phyloP scores from a whole-genome alignment of 2,113 vertebrate genomes.

The Pseudopipra pipra region DNA sequence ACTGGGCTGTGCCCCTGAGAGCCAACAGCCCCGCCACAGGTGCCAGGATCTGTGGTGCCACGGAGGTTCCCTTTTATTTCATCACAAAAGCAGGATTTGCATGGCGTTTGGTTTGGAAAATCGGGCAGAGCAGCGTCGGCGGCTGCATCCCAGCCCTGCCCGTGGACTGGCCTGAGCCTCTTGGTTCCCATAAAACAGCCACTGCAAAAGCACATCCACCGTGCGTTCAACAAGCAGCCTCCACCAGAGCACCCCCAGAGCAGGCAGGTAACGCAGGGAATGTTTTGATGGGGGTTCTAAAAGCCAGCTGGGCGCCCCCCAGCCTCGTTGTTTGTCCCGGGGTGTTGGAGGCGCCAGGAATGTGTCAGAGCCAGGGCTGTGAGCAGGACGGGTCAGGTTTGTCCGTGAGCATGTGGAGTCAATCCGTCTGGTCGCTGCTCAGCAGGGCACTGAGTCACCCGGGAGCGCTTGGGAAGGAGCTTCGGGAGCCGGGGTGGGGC shows the following conservation, averaged over 20 bases:
- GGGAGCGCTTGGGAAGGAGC: not conserved
- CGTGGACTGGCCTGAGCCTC: fast-evolving
- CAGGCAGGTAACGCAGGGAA: not conserved
- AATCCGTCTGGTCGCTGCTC: not conserved
- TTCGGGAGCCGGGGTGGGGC: not conserved
- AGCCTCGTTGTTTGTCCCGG: not conserved
- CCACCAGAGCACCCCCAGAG: not conserved
- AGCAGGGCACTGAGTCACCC: not conserved
- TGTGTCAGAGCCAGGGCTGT: not conserved
- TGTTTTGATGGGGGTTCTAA: not conserved
- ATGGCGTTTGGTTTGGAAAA: not conserved
- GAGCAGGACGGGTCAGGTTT: not conserved
- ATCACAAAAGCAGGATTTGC: not conserved
- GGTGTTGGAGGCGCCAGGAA: not conserved
- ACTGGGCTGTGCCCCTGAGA: not conserved
- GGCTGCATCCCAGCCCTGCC: not conserved
- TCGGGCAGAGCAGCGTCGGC: fast-evolving
- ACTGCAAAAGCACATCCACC: not conserved
- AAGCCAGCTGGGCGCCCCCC: fast-evolving
- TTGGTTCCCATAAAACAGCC: not conserved
- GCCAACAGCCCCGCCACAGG: not conserved
- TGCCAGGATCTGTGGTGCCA: fast-evolving
- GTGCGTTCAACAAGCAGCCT: not conserved
- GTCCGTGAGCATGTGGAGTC: not conserved
- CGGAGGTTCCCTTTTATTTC: not conserved